Evolutionary conservation across 2,888 invertebrate species (phyloP).

Genomic region (Holacanthella duospinosa): DNA sequence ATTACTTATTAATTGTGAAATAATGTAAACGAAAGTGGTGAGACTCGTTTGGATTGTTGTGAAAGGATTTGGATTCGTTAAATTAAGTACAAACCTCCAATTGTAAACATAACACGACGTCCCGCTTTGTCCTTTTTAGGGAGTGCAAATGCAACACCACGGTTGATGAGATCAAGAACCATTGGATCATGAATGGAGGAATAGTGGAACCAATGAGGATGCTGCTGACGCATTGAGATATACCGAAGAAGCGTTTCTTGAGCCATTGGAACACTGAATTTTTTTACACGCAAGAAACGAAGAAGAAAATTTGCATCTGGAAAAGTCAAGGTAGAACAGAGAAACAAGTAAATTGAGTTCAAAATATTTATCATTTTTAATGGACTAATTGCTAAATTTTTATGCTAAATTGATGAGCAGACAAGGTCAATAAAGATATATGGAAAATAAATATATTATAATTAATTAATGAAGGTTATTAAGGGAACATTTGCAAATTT

Average conservation of each 20-base stretch:
- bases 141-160: conserved; percentile 66
- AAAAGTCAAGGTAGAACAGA: conserved; percentile 22
- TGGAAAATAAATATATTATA: no score
- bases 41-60: no score
- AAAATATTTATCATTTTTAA: no score
- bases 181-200: conserved; percentile 59
- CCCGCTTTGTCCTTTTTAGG: conserved; percentile 64
- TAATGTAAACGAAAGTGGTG: background rate
- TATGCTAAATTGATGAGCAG: background rate
- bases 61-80: no score
- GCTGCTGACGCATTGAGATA: conserved; percentile 61
- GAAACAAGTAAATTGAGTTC: conserved; percentile 4
- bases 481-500: no score
- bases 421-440: no score
- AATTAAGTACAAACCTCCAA: conserved; percentile 53
- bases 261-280: conserved; percentile 67
- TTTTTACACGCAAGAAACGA: conserved; percentile 67
- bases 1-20: background rate
- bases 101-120: conserved; percentile 62
- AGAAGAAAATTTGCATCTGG: conserved; percentile 60
- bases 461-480: no score
- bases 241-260: conserved; percentile 68
- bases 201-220: conserved; percentile 64
- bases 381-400: background rate
- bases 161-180: conserved; percentile 58